Conservation (phyloP, 2,113 vertebrate species). For the Anolis carolinensis region DNA sequence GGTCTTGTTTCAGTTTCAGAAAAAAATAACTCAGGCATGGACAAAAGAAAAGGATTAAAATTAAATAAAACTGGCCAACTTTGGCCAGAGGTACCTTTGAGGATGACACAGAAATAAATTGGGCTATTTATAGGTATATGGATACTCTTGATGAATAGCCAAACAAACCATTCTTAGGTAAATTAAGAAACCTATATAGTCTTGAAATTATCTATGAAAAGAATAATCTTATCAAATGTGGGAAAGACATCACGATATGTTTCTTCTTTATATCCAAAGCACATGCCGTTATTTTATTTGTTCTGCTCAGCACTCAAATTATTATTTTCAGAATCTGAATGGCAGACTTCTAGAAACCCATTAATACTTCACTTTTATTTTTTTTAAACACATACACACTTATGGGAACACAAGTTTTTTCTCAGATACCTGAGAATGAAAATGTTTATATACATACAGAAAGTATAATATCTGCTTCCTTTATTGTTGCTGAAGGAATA, state of each 20-base stretch:
- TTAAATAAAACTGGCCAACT: not conserved
- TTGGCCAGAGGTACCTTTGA: not conserved
- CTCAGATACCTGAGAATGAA: not conserved
- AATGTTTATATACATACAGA: not conserved
- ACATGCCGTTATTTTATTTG: not conserved
- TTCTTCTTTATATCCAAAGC: not conserved
- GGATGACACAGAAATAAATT: not conserved
- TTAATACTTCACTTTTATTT: not conserved
- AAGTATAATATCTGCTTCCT: not conserved
- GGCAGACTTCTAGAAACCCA: not conserved
- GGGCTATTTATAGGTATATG: not conserved
- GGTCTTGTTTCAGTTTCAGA: not conserved
- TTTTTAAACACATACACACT: no score
- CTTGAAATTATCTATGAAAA: not conserved
- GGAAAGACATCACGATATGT: not conserved
- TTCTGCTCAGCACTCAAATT: not conserved
- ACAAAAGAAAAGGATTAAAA: not conserved
- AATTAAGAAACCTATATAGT: not conserved
- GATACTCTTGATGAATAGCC: no score
- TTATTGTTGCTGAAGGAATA: not conserved
- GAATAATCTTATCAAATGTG: not conserved
- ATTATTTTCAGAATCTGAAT: not conserved
- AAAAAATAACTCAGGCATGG: not conserved
- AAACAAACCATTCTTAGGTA: not conserved
- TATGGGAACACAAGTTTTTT: not conserved